Evolutionary conservation across 2,113 vertebrate genomes (phyloP).

Genomic region (Amia ocellicauda): DNA sequence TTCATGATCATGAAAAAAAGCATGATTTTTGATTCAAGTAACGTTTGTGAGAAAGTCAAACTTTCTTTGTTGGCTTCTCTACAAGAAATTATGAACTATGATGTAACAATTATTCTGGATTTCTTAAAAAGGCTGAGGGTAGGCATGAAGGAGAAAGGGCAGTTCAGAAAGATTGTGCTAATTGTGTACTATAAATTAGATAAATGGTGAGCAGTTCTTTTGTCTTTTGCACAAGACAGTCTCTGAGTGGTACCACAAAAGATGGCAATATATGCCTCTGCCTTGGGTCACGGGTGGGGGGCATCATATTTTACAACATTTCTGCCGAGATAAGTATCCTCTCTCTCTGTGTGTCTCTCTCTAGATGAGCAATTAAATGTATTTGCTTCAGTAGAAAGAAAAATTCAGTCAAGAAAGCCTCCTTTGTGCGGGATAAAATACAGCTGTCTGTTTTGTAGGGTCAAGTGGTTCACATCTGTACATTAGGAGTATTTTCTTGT

Average conservation of each 20-base stretch:
- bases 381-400: neutral
- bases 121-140: neutral
- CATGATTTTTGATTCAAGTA: too few species aligned
- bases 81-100: too few species aligned
- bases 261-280: slow-evolving; percentile 24
- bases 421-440: neutral
- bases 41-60: too few species aligned
- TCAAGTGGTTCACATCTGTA: slow-evolving; percentile 5
- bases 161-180: slow-evolving; percentile 27
- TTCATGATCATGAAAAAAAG: too few species aligned
- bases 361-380: slow-evolving; percentile 8
- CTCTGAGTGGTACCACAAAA: slow-evolving; percentile 35
- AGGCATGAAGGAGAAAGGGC: slow-evolving; percentile 13
- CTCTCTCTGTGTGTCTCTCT: too few species aligned
- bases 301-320: slow-evolving; percentile 7
- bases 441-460: neutral
- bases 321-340: slow-evolving; percentile 15
- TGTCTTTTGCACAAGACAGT: slow-evolving; percentile 30
- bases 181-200: slow-evolving; percentile 23
- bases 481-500: neutral
- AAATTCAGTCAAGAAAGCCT: neutral
- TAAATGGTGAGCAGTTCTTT: slow-evolving; percentile 29
- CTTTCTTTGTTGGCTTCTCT: too few species aligned
- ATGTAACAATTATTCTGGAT: slow-evolving; percentile 1
- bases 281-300: slow-evolving; percentile 37